Base-by-base conservation (phyloP, 2,113 vertebrate genomes). In the Ranitomeya variabilis region DNA sequence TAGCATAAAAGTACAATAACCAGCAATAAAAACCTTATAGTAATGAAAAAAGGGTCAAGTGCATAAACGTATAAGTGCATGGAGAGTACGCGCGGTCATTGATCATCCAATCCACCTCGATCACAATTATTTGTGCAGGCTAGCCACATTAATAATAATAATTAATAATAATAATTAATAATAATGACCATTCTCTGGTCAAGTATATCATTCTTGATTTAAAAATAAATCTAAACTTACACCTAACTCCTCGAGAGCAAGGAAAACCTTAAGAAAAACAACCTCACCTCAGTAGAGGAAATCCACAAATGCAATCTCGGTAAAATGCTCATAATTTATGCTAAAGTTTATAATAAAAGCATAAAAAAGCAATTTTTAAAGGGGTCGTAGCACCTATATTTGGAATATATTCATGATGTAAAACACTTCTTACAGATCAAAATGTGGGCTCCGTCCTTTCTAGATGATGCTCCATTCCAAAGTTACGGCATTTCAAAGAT, bases 111-210 rank as follows among this genome's bases (percentile, higher is more conserved):
- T 91, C 92, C 94, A 95, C 93, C 86, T 91, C 81, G 92, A 91
- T 91, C 91, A 90, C 91, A 91, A 90, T 85, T 86, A 91, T 93
- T 92, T 95, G 94, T 95, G 93, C 93, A 94, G 93, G 16, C n/a
- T 91, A 94, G 37, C 37, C 3, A 4, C 37, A 45, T 45, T 45
- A 45, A 45, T 45, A 45, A 45, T 45, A 45, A 37, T 37, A 2
- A 37, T 2, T 37, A 37, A 37, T 37, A 37, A 5, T 45, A 45
- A 45, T 93, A 7, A 21, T 52, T 76, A 76, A 12, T 76, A 76
- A 51, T 93, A 94, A 93, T 87, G 90, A 92, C 92, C 93, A 91
- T 89, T 73, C 78, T 31, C 86, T 92, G 93, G 91, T 93, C 94
- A 94, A 94, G 90, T 83, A 90, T 91, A 93, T 83, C 89, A 89